Conservation (phyloP, 2,888 invertebrate species). For the Lucinisca nassula region DNA sequence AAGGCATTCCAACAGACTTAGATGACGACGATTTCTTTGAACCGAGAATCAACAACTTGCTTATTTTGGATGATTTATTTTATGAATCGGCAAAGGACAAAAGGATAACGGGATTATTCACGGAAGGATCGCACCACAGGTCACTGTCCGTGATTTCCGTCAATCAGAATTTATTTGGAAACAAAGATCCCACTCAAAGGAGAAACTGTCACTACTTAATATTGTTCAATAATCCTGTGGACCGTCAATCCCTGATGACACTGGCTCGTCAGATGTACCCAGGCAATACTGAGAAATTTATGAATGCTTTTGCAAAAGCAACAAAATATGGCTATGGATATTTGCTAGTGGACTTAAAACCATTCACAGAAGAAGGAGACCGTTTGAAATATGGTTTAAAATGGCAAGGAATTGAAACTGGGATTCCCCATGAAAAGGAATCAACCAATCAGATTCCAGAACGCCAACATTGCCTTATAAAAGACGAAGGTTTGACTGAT, state of each 20-base stretch:
- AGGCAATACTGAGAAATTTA: conserved; percentile 8
- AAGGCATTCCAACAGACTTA: conserved; percentile 54
- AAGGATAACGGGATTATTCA: conserved; percentile 53
- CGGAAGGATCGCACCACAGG: conserved; percentile 58
- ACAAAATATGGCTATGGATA: conserved; percentile 18
- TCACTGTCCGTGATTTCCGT: conserved; percentile 49
- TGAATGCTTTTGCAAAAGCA: conserved; percentile 13
- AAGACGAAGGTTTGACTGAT: not conserved
- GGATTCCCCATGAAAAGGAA: not conserved
- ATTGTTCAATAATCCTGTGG: conserved; percentile 60
- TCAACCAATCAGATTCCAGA: not conserved
- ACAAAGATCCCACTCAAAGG: conserved; percentile 60
- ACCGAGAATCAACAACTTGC: conserved; percentile 21
- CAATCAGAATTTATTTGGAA: conserved; percentile 57
- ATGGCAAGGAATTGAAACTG: not conserved
- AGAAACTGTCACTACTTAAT: conserved; percentile 65
- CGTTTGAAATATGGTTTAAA: not conserved
- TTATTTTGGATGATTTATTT: conserved; percentile 54
- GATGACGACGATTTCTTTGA: conserved; percentile 52
- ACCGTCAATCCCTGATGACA: conserved; percentile 56
- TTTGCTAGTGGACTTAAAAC: conserved; percentile 13
- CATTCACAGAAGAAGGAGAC: not conserved
- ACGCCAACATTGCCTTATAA: not conserved
- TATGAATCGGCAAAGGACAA: conserved; percentile 37
- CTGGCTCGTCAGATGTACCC: conserved; percentile 62